Evolutionary conservation across 2,113 vertebrate species (phyloP).

Genomic region (Morone chrysops): DNA sequence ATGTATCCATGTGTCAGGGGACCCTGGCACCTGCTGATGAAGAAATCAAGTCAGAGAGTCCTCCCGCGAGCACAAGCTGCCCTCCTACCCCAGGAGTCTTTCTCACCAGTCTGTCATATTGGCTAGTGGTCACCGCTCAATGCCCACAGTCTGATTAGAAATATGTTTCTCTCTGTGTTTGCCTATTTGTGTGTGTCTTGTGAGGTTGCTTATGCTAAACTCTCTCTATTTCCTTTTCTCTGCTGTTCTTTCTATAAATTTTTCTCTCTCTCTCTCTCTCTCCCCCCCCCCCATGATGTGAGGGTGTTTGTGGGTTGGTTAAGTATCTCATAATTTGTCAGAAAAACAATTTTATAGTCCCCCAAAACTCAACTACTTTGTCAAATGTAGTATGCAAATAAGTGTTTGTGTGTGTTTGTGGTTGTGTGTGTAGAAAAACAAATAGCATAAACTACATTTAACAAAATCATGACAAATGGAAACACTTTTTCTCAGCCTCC

Average conservation of each 20-base stretch:
- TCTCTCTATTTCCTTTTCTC: neutral
- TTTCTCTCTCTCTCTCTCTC: too few species aligned
- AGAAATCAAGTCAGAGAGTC: conserved; percentile 82
- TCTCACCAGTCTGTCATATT: conserved; percentile 75
- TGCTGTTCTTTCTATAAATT: neutral
- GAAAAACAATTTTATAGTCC: neutral
- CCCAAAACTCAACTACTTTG: neutral
- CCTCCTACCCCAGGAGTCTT: conserved; percentile 72
- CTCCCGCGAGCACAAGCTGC: conserved; percentile 82
- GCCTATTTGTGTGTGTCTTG: conserved; percentile 19
- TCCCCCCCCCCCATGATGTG: neutral
- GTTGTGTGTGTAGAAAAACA: neutral
- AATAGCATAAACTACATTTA: neutral
- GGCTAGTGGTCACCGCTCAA: conserved; percentile 48
- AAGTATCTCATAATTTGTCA: neutral
- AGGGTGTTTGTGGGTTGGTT: neutral
- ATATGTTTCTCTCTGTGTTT: conserved; percentile 63
- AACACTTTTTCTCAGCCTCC: neutral
- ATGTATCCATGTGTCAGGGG: conserved; percentile 64
- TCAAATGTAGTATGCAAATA: neutral
- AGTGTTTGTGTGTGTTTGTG: too few species aligned
- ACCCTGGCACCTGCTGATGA: conserved; percentile 80
- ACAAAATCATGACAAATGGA: neutral
- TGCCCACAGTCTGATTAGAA: conserved; percentile 69
- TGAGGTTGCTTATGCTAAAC: conserved; percentile 1